Conservation (phyloP, 1,140 invertebrate species). For the Drosophila truncata region DNA sequence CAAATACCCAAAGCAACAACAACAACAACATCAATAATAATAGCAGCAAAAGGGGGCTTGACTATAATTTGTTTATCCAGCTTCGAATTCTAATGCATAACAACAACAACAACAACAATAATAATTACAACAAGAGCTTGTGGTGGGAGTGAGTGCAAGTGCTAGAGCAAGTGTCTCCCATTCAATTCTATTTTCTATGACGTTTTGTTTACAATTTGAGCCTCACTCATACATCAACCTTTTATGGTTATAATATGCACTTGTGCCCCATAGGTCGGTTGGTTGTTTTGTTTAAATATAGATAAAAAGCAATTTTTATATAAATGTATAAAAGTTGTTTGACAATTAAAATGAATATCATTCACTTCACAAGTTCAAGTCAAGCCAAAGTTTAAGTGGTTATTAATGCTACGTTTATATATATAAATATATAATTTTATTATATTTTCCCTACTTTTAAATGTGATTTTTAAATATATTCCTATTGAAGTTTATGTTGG, state of each 20-base stretch:
- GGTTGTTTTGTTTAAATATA: neutral
- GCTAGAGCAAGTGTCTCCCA: conserved; percentile 15
- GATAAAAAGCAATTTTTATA: neutral
- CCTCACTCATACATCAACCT: conserved; percentile 10
- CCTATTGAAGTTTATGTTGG: no score
- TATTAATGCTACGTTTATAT: neutral
- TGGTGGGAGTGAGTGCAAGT: conserved; percentile 19
- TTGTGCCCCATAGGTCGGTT: conserved; percentile 1
- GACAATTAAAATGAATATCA: neutral
- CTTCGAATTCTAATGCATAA: conserved; percentile 60
- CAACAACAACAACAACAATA: conserved; percentile 41
- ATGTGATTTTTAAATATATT: neutral
- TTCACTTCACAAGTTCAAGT: neutral
- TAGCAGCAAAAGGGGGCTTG: conserved; percentile 56
- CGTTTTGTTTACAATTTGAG: conserved; percentile 72
- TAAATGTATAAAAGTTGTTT: neutral
- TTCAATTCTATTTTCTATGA: conserved; percentile 48
- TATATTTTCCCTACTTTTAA: neutral
- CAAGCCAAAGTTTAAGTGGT: neutral
- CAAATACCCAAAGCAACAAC: conserved; percentile 1
- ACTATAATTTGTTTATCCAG: conserved; percentile 73
- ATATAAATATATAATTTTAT: neutral
- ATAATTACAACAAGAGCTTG: conserved; percentile 23
- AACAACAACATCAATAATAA: conserved; percentile 4
- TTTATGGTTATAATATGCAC: conserved; percentile 37